Evolutionary conservation across 2,113 vertebrate genomes (phyloP).

Genomic region (Speoplatyrhinus poulsoni): DNA sequence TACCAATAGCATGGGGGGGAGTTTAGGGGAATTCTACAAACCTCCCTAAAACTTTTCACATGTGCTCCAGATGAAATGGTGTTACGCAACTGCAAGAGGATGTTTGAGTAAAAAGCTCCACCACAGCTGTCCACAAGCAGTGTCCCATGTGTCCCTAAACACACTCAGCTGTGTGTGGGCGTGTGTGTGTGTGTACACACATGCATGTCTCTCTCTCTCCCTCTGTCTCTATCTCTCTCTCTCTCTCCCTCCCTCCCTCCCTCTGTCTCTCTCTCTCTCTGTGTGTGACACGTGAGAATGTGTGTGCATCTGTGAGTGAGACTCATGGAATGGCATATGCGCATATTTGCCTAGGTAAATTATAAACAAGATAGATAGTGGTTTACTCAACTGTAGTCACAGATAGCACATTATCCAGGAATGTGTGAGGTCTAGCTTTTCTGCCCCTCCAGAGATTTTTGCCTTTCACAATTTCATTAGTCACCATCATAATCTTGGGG

Average conservation of each 20-base stretch:
- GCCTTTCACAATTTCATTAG: conserved; percentile 48
- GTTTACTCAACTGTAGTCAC: conserved; percentile 35
- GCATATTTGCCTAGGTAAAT: conserved; percentile 26
- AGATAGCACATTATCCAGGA: conserved; percentile 27
- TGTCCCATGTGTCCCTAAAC: conserved; percentile 30
- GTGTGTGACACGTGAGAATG: conserved; percentile 6
- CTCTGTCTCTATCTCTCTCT: neutral
- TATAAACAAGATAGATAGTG: conserved; percentile 29
- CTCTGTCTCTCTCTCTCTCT: too few relatives aligned
- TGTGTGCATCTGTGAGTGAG: conserved; percentile 27
- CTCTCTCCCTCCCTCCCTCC: too few relatives aligned
- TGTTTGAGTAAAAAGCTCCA: conserved; percentile 24
- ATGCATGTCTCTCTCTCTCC: neutral
- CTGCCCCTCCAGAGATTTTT: conserved; percentile 23
- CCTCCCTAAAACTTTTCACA: conserved; percentile 2
- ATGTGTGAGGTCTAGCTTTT: conserved; percentile 13
- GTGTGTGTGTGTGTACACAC: neutral
- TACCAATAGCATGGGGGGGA: conserved; percentile 18
- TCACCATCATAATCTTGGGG: conserved; percentile 40
- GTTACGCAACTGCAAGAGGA: conserved; percentile 28
- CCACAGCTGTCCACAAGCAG: conserved; percentile 13
- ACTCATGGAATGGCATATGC: conserved; percentile 23
- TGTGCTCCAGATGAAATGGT: conserved; percentile 36
- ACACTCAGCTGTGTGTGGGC: conserved; percentile 3
- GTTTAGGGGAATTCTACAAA: conserved; percentile 10